A percentile compares a stretch with the other conserved stretches of the same genome.
Evolutionary conservation across 2,888 invertebrate genomes (phyloP).

Genomic region (Sialis lutaria): DNA sequence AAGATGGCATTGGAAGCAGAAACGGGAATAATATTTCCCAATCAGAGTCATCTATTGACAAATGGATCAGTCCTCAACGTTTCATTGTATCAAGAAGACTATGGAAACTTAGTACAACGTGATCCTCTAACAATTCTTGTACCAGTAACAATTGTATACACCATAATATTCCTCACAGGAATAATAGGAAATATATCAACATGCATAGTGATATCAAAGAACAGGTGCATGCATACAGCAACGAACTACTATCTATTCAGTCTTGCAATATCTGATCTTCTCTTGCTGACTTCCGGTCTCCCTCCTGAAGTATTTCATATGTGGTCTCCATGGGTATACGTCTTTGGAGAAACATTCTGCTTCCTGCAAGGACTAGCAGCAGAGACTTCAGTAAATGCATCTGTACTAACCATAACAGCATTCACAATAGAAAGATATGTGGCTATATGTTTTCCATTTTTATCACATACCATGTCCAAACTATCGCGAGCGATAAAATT

Average conservation of each 20-base stretch:
- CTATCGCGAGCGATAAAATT: conserved; percentile 67
- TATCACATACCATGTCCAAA: conserved; percentile 71
- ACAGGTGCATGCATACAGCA: conserved; percentile 68
- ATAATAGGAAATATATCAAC: conserved; percentile 68
- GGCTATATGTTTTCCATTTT: conserved; percentile 51
- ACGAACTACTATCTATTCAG: conserved; percentile 73
- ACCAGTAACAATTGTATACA: conserved; percentile 59
- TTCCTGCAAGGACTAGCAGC: conserved; percentile 59
- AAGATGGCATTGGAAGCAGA: conserved; percentile 2
- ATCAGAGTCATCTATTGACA: neutral
- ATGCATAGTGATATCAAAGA: conserved; percentile 66
- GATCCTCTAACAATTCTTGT: conserved; percentile 42
- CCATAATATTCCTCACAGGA: conserved; percentile 61
- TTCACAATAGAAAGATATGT: conserved; percentile 55
- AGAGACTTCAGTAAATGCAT: conserved; percentile 66
- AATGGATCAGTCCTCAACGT: neutral
- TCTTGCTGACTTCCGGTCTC: conserved; percentile 59
- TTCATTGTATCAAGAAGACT: conserved; percentile 2
- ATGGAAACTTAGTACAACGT: conserved; percentile 10
- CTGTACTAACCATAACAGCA: conserved; percentile 47
- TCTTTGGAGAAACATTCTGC: conserved; percentile 66
- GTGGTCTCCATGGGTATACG: conserved; percentile 60
- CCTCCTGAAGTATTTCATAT: conserved; percentile 68
- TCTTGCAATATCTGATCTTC: conserved; percentile 66
- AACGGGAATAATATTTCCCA: neutral